Evolutionary conservation across 2,113 vertebrate genomes (phyloP), one percentile per base, ranked within the genome.

Genomic region (Xiphias gladius): DNA sequence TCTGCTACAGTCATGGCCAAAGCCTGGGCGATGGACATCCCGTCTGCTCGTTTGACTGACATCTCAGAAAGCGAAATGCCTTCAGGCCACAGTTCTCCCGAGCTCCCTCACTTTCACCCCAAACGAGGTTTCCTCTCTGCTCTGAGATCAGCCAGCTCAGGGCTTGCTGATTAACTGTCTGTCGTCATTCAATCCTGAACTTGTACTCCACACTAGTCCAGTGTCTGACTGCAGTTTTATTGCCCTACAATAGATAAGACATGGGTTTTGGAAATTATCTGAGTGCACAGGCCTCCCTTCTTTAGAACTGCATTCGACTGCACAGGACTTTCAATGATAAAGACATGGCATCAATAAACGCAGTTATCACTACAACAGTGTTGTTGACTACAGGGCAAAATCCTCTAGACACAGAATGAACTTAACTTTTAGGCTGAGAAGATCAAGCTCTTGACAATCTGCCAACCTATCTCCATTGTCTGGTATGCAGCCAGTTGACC

Each of bases 1-100:
- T 99, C 98, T 0, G 98, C 98, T 72, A 99, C 97, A 0, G 98
- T 99, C 98, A 99, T 99, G 59, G 98, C 98, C 93, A 99, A 90
- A 64, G 98, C 98, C 95, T 99, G 97, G 84, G 98, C 97, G 61
- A 99, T 90, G 89, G 98, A 98, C 95, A 98, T 93, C 59, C 97
- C 97, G 32, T 99, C 97, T 0, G 96, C 90, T 81, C 93, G 95
- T 85, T 92, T 95, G 76, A 99, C 75, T 0, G 98, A 97, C 98
- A 99, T 99, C 81, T 92, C 89, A 81, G 84, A 76, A 74, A 76
- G 58, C 0, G 2, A 80, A 86, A 76, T 22, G 54, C 76, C 83
- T 63, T 59, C 61, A 73, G 37, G 71, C 28, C 41, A 57, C 57
- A 35, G 50, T n/a, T 73, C 35, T 64, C 24, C 20, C 4, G 39